Evolutionary conservation across 2,888 invertebrate genomes (phyloP).

Genomic region (Pardosa pseudoannulata): DNA sequence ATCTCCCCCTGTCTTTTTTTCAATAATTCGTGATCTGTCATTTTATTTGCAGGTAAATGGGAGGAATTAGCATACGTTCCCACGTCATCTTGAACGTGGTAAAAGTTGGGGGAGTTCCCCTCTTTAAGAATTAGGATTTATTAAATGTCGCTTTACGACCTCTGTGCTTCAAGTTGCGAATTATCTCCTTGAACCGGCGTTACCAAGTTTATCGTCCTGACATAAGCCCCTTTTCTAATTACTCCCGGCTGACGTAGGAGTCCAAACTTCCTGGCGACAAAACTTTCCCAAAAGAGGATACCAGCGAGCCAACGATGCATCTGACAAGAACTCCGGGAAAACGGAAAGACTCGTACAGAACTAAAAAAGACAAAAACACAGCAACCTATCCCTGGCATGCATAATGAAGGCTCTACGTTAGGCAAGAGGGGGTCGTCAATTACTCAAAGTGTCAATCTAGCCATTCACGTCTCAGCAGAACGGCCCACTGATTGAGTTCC

Average conservation of each 20-base stretch:
- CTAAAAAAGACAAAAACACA: not conserved
- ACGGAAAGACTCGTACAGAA: not conserved
- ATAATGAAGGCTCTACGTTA: not conserved
- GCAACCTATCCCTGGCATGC: not conserved
- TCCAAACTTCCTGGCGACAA: not conserved
- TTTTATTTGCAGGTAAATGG: too few relatives aligned
- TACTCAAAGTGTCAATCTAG: constrained; percentile 65
- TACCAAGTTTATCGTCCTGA: too few relatives aligned
- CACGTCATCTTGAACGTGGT: too few relatives aligned
- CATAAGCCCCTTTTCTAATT: not conserved
- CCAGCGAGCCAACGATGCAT: constrained; percentile 8
- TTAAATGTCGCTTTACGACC: too few relatives aligned
- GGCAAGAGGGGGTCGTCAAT: constrained; percentile 16
- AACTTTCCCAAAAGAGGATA: not conserved
- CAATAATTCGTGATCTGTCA: too few relatives aligned
- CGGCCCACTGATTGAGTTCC: constrained; percentile 53
- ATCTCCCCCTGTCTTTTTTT: too few relatives aligned
- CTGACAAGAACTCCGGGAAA: not conserved
- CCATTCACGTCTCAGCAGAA: constrained; percentile 41
- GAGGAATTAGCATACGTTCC: too few relatives aligned
- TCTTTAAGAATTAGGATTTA: too few relatives aligned
- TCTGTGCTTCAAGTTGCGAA: too few relatives aligned
- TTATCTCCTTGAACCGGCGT: too few relatives aligned
- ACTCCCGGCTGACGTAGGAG: not conserved
- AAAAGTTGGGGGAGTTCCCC: too few relatives aligned